Evolutionary conservation across 2,797 vertebrate genomes (phyloP), one percentile per base, ranked within the genome.

Genomic region (Sarcoramphus papa): DNA sequence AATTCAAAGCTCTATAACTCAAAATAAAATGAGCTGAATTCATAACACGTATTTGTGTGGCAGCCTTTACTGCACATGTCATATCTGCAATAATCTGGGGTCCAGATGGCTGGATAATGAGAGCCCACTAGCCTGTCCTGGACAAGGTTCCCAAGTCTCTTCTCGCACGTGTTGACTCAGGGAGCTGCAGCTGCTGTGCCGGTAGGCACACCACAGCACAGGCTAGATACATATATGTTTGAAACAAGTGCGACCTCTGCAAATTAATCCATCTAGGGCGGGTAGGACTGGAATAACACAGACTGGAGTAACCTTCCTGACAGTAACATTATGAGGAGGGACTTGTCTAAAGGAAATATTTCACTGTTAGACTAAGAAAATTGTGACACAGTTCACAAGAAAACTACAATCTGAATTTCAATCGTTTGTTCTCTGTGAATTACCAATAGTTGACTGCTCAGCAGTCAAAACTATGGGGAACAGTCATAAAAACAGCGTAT

Each of bases 41-140:
- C 91, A 93, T 92, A 97, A 92, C 76, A 95, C 15, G 25, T 96
- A 95, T 96, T 89, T 96, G 85, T 95, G 80, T 95, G 87, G 84
- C 94, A 96, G 93, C 75, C 79, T 96, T 95, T 94, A 59, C 88
- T 90, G 85, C 92, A 96, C 73, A 96, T 94, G 92, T 96, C 95
- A 88, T 84, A 94, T 97, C 94, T 94, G 68, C 64, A 91, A 40
- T 95, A 74, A 92, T 96, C 86, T 97, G 95, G 86, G 56, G 20
- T 43, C 95, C 95, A 97, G 93, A 97, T 97, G 96, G 87, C 59
- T 91, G 92, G 51, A 78, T 92, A 97, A 96, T 81, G 78, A 92
- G 81, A 96, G 78, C 89, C 88, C 89, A 94, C 87, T 90, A 89
- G 87, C 92, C 91, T 90, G 95, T 68, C 89, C 91, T 95, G 75